Base-by-base conservation (phyloP, 30 jellyfish, hydroid and myxozoan species). In the Aurelia sp. region DNA sequence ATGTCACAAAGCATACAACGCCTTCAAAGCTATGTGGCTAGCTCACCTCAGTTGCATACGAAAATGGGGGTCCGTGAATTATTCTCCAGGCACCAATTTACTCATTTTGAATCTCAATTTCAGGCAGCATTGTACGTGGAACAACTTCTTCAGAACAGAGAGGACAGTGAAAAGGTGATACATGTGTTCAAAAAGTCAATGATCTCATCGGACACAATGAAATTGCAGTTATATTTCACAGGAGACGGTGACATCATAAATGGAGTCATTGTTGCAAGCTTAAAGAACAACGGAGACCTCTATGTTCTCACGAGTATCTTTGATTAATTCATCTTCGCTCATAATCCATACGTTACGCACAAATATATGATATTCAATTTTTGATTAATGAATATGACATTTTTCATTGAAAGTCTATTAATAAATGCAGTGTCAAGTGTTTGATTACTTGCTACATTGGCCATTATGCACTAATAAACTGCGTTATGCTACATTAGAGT, bases 191-290 rank as follows among this genome's bases (percentile, higher is more conserved):
- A 52, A 71, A 76, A 73, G 40, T 53, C 87, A 0, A 84, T 84
- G 81, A 84, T 84, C 7, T 71, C 93, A 3, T 78, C 57, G 3
- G 87, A 84, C 20, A 72, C 93, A 1, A 69, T 37, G 69, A 72
- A 65, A 65, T 55, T 84, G 22, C 73, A 62, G 53, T 35, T 73
- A 23, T 84, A 71, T 35, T 84, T 41, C 30, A 41, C 82, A 5
- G 93, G 93, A n/a, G 93, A 84, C 51, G 81, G 86, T 37, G 93
- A 72, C 76, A 60, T 72, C 53, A 71, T 84, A 79, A 73, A 63
- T 44, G 75, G 82, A 22, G 83, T 84, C 10, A 51, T 84, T 2
- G 82, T 63, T 22, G 79, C 84, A 15, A 84, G 93, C 48, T 19
- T 70, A 68, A 68, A 84, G 50, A 84, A 61, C 71, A 66, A 62